Evolutionary conservation across 1,140 invertebrate species (phyloP).

Genomic region (Neodiprion lecontei): DNA sequence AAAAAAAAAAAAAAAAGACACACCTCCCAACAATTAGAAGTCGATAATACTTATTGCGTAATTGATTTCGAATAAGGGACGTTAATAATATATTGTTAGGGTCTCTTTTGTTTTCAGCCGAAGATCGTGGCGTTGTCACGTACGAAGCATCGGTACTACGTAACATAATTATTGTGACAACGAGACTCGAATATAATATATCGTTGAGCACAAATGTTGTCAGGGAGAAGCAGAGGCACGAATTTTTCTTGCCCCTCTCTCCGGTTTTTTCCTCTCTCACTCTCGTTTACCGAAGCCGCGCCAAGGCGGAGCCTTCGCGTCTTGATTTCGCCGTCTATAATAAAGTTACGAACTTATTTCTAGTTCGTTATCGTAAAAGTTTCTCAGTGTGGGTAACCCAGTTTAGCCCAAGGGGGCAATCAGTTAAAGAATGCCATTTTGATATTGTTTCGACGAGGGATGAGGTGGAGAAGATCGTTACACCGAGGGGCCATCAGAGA

Average conservation of each 20-base stretch:
- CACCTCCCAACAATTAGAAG: too few relatives aligned
- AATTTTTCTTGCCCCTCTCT: conserved; percentile 10
- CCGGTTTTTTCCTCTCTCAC: conserved; percentile 14
- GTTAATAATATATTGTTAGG: conserved; percentile 15
- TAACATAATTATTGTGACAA: too few relatives aligned
- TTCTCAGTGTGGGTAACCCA: conserved; percentile 30
- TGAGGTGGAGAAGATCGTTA: conserved; percentile 12
- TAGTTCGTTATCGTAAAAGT: conserved; percentile 52
- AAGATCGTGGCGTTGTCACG: too few relatives aligned
- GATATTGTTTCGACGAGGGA: conserved; percentile 39
- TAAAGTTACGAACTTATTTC: conserved; percentile 52
- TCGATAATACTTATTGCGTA: too few relatives aligned
- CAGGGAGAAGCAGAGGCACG: neutral
- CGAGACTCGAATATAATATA: too few relatives aligned
- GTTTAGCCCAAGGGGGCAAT: conserved; percentile 45
- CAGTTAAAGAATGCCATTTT: conserved; percentile 50
- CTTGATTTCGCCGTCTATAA: conserved; percentile 26
- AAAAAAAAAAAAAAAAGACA: neutral
- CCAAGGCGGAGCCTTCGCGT: conserved; percentile 12
- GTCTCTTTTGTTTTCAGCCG: neutral
- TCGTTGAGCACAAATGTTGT: neutral
- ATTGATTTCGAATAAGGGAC: neutral
- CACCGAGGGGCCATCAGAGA: conserved; percentile 34
- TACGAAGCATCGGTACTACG: too few relatives aligned
- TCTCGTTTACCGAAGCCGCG: conserved; percentile 25